phyloP scores from a whole-genome alignment of 2,888 invertebrate species.

The Micoletzkya japonica region DNA sequence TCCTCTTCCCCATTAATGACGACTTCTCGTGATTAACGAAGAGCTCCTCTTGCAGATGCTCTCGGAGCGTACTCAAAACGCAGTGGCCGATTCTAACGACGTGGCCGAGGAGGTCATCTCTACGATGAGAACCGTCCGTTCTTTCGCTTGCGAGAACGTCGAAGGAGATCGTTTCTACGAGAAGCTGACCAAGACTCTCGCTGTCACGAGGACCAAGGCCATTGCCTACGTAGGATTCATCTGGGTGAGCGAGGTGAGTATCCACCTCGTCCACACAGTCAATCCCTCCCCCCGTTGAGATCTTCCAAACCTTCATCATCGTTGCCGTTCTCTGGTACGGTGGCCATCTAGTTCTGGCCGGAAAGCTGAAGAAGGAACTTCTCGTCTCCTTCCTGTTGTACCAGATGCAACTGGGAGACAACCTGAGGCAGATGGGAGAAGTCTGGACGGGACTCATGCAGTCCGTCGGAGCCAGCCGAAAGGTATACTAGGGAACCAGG shows the following conservation, averaged over 20 bases:
- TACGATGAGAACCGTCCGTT: conserved; percentile 66
- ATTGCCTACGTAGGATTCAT: conserved; percentile 60
- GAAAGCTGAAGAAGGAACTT: conserved; percentile 59
- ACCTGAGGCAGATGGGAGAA: conserved; percentile 63
- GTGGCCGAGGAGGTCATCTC: conserved; percentile 66
- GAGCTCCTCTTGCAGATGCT: conserved; percentile 44
- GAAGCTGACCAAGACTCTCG: conserved; percentile 53
- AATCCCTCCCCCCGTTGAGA: conserved; percentile 30
- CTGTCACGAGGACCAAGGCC: conserved; percentile 57
- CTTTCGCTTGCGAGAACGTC: conserved; percentile 66
- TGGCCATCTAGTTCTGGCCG: conserved; percentile 65
- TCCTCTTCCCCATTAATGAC: no score
- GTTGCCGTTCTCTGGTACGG: conserved; percentile 66
- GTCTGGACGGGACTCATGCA: conserved; percentile 68
- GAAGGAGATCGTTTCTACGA: conserved; percentile 61
- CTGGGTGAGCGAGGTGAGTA: conserved; percentile 55
- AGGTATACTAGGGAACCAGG: conserved; percentile 60
- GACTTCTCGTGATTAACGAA: not conserved
- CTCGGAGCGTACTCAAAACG: conserved; percentile 64
- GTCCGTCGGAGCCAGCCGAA: conserved; percentile 66
- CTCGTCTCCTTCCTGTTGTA: conserved; percentile 67
- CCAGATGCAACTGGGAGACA: conserved; percentile 66
- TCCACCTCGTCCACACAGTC: not conserved
- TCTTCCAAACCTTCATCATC: conserved; percentile 61
- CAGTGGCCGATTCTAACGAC: conserved; percentile 65